phyloP scores from a whole-genome alignment of 2,797 vertebrate genomes.

The Percopsis omiscomaycus region DNA sequence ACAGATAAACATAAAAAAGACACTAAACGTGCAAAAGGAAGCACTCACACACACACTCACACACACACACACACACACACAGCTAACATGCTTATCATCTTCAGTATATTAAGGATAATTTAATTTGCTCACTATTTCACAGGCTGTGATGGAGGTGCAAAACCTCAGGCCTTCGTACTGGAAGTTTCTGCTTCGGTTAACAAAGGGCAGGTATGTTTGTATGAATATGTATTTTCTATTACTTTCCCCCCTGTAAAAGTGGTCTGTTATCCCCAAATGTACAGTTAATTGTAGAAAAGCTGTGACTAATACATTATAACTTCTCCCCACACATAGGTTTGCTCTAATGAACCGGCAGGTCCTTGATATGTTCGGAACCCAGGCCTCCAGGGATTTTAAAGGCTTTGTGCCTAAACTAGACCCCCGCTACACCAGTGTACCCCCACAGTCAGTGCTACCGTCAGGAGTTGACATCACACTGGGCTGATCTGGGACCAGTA shows the following conservation, averaged over 20 bases:
- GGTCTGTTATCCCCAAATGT: too few species aligned
- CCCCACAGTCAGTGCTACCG: slow-evolving; percentile 74
- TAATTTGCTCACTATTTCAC: slow-evolving; percentile 11
- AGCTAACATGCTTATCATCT: background rate
- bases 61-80: background rate
- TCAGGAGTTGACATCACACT: slow-evolving; percentile 58
- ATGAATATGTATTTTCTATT: background rate
- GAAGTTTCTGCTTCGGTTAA: slow-evolving; percentile 95
- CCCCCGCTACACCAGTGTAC: slow-evolving; percentile 79
- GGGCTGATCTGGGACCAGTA: slow-evolving; percentile 61
- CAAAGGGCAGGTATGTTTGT: slow-evolving; percentile 88
- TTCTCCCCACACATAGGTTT: slow-evolving; percentile 79
- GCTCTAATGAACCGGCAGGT: slow-evolving; percentile 90
- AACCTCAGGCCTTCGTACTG: slow-evolving; percentile 96
- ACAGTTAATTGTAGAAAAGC: too few species aligned
- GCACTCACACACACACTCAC: too few species aligned
- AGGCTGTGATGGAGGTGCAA: slow-evolving; percentile 99
- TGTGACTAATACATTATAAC: background rate
- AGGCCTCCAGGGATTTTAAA: slow-evolving; percentile 89
- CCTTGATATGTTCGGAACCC: slow-evolving; percentile 91
- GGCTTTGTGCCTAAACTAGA: slow-evolving; percentile 89
- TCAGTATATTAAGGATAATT: slow-evolving; percentile 5
- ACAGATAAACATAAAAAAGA: too few species aligned
- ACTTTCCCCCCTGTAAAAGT: too few species aligned
- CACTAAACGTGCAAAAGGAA: too few species aligned